These are phyloP conservation scores for Nyctalus aviator DNA, from an alignment of 2,797 vertebrate species.

Conservation along the genomic window DNA sequence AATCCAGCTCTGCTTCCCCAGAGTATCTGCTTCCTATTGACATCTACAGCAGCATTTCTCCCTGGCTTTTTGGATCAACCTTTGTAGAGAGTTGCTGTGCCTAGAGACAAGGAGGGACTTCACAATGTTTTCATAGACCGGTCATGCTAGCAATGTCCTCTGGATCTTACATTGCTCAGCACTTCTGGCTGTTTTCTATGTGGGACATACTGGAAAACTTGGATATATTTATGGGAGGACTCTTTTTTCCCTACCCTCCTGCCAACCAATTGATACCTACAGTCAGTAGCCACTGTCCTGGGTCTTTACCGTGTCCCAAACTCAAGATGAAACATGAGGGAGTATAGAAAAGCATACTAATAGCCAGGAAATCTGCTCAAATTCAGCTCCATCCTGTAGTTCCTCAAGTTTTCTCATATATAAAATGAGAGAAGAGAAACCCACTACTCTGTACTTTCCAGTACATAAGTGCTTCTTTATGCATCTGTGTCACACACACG, in stretches of 20 bases:
- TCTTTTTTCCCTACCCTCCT: not conserved
- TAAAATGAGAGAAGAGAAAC: not conserved
- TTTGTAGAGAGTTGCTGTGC: not conserved
- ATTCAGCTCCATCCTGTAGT: not conserved
- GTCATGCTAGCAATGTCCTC: not conserved
- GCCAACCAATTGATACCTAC: not conserved
- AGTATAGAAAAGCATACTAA: not conserved
- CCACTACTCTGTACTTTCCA: not conserved
- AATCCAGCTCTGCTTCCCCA: not conserved
- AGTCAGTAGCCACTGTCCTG: not conserved
- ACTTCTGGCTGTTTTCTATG: slow-evolving; percentile 31
- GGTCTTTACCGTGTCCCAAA: not conserved
- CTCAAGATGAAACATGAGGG: not conserved
- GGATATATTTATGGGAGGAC: not conserved
- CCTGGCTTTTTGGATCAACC: not conserved
- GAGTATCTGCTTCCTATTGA: not conserved
- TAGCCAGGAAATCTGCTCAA: not conserved
- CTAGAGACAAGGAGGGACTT: not conserved
- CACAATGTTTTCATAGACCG: not conserved
- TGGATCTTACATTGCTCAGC: not conserved
- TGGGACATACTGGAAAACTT: not conserved
- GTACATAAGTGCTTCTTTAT: not conserved
- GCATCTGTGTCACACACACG: not conserved
- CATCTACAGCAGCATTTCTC: not conserved
- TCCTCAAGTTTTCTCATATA: not conserved